A percentile compares a stretch with the other conserved stretches of the same genome.
phyloP scores from a whole-genome alignment of 2,888 invertebrate species.

The Euclidia mi region DNA sequence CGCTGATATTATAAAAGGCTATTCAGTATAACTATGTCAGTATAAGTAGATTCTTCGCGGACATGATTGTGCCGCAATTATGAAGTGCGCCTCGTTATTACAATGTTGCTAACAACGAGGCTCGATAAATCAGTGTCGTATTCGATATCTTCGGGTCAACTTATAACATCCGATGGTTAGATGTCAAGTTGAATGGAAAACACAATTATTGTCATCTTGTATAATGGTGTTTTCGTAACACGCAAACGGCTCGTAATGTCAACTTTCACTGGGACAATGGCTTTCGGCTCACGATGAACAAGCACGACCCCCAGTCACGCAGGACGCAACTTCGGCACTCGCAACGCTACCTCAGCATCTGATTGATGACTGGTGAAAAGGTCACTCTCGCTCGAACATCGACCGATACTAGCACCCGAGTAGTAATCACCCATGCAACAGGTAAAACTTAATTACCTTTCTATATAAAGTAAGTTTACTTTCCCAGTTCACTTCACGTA shows the following conservation, averaged over 20 bases:
- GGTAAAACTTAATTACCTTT: constrained; percentile 29
- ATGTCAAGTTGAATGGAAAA: constrained; percentile 36
- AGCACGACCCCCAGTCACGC: constrained; percentile 81
- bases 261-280: constrained; percentile 87
- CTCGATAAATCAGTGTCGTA: constrained; percentile 5
- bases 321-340: constrained; percentile 58
- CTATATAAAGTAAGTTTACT: constrained; percentile 24
- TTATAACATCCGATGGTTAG: constrained; percentile 24
- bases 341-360: constrained; percentile 53
- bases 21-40: constrained; percentile 37
- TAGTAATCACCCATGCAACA: constrained; percentile 9
- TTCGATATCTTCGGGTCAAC: constrained; percentile 23
- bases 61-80: constrained; percentile 15
- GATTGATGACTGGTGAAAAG: constrained; percentile 72
- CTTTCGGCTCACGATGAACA: constrained; percentile 62
- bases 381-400: constrained; percentile 51
- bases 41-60: constrained; percentile 17
- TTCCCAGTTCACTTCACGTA: constrained; percentile 18
- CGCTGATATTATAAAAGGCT: constrained; percentile 48
- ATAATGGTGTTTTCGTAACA: constrained; percentile 75
- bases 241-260: constrained; percentile 78
- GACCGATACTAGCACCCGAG: constrained; percentile 7
- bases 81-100: constrained; percentile 8
- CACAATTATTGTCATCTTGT: constrained; percentile 51
- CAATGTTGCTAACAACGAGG: constrained; percentile 8